Evolutionary conservation across 2,113 vertebrate species (phyloP).

Genomic region (Nyctibius bracteatus): DNA sequence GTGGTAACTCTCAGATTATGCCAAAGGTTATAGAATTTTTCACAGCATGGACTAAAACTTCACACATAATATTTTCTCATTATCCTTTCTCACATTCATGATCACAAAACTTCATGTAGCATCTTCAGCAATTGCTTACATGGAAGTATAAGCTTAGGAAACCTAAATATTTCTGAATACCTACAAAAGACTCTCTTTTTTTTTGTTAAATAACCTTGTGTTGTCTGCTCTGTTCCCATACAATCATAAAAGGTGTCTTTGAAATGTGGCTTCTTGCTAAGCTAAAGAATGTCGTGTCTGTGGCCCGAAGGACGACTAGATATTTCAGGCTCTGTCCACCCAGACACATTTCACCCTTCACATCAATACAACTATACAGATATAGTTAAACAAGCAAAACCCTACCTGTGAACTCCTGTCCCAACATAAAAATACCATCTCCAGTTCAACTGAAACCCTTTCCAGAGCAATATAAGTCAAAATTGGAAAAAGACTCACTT

Average conservation of each 20-base stretch:
- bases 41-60: background rate
- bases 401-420: background rate
- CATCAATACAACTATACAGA: background rate
- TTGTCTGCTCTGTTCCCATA: background rate
- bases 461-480: background rate
- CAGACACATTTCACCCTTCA: background rate
- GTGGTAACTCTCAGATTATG: background rate
- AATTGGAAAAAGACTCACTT: background rate
- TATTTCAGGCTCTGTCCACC: background rate
- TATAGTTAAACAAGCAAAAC: background rate
- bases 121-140: background rate
- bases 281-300: background rate
- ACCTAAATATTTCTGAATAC: background rate
- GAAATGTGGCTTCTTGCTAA: constrained; percentile 12
- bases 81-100: background rate
- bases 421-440: background rate
- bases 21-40: background rate
- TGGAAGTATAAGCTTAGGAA: background rate
- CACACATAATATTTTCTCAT: background rate
- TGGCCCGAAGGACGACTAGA: background rate
- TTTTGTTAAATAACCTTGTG: background rate
- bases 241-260: background rate
- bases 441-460: background rate
- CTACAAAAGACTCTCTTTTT: background rate
- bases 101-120: background rate